Evolutionary conservation across 2,888 invertebrate genomes (phyloP), one percentile per base, ranked within the genome.

Genomic region (Phasia obesa): DNA sequence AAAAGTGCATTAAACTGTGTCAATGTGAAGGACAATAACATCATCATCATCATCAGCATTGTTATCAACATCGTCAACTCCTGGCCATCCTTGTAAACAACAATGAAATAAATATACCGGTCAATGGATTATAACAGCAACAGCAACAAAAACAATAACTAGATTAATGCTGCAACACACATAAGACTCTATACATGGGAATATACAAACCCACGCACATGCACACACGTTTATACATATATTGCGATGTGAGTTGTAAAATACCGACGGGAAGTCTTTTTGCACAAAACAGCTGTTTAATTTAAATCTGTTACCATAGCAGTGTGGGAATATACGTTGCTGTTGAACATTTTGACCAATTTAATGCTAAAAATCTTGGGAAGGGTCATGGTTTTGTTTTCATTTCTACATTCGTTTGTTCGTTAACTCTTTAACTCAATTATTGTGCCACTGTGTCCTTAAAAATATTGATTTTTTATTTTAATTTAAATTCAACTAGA

Each of bases 1-100:
- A 77, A 76, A 70, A 77, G 81, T 81, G 67, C 81, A 82, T 74
- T 74, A 82, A 82, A 77, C 82, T 74, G 78, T 83, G 74, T 78
- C 82, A 78, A 83, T 83, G 82, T 78, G 82, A 83, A 83, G 82
- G 82, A 75, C 82, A 78, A 70, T 59, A 83, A 65, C 51, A 17
- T 44, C 74, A 83, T 64, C 64, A 82, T 67, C 69, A 57, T 35
- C 57, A 35, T n/a, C n/a, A n/a, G n/a, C 51, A 17, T 44, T 69
- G 78, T 64, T 60, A 82, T 67, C 69, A 57, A 25, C 57, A 35
- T 44, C 59, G 25, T 15, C 64, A 23, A 25, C 21, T 70, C 27
- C 62, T 62, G 53, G 21, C 19, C 42, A 77, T 77, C 21, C 9
- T n/a, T 62, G 69, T 49, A 15, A 21, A 55, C 5, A 47, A 55